Conservation (phyloP, 2,888 invertebrate genomes). For the Tipula unca region DNA sequence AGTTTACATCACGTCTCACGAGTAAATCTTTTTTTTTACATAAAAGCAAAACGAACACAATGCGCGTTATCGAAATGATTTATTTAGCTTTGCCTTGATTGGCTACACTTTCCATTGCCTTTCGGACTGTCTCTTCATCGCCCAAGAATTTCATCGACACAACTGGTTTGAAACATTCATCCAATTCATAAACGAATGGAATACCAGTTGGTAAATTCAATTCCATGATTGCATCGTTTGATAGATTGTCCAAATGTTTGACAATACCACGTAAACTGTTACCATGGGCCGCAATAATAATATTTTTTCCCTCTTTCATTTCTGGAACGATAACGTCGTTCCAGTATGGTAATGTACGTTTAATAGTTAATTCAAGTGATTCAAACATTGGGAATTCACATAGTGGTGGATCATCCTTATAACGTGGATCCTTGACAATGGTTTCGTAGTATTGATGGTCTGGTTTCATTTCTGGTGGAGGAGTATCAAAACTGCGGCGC, state of each 20-base stretch:
- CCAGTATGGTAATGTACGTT: slow-evolving; percentile 79
- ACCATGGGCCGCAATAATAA: slow-evolving; percentile 79
- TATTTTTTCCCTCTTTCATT: slow-evolving; percentile 31
- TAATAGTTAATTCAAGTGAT: slow-evolving; percentile 72
- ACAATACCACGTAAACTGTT: slow-evolving; percentile 79
- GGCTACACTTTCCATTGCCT: slow-evolving; percentile 69
- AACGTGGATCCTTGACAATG: slow-evolving; percentile 68
- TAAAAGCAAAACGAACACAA: neutral
- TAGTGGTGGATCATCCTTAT: slow-evolving; percentile 58
- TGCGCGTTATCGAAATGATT: slow-evolving; percentile 23
- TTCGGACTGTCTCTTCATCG: slow-evolving; percentile 67
- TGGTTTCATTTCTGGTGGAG: slow-evolving; percentile 72
- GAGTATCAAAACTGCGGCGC: slow-evolving; percentile 74
- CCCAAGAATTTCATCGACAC: slow-evolving; percentile 67
- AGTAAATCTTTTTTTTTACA: neutral
- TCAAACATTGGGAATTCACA: slow-evolving; percentile 75
- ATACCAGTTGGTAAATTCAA: slow-evolving; percentile 73
- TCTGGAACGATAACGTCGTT: slow-evolving; percentile 60
- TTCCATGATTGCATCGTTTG: slow-evolving; percentile 63
- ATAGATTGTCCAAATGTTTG: slow-evolving; percentile 74
- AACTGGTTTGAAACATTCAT: slow-evolving; percentile 57
- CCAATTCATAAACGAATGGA: slow-evolving; percentile 69
- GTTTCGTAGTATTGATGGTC: slow-evolving; percentile 65
- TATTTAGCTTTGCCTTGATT: slow-evolving; percentile 67
- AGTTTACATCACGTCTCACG: neutral